Base-by-base conservation (phyloP, 2,888 invertebrate species). In the Tinea semifulvella region DNA sequence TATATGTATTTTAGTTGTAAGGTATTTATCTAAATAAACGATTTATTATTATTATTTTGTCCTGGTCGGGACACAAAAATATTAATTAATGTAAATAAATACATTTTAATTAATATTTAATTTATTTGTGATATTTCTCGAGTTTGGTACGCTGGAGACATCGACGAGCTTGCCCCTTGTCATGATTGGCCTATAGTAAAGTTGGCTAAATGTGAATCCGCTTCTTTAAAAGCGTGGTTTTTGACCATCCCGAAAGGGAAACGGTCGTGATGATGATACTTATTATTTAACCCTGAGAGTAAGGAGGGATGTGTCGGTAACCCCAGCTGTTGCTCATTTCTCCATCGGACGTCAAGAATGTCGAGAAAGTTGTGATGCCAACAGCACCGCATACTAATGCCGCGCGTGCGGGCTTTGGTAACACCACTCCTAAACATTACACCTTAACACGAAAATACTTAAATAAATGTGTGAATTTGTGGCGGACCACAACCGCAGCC, bases 341-440 rank as follows among this genome's bases (percentile, higher is more conserved):
- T 73, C 76, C 68, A 61, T 59, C 58, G 60, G 63, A 60, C 64
- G 64, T 62, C 64, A 76, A 73, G 80, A 79, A 80, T 80, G 79
- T 74, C 70, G 77, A 71, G 80, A 80, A 80, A 80, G 80, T 80
- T 70, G 71, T 74, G 72, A 71, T 73, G 70, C 68, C 66, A n/a
- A n/a, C n/a, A 60, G 58, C 64, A 65, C 61, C 69, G 79, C 80
- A 80, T 80, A 79, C 77, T 80, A 79, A 79, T 79, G 56, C 65
- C 55, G 56, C 52, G 53, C 47, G 36, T 3, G 39, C 36, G 16
- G 22, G 36, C 31, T 14, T 31, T 14, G n/a, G 11, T 14, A 7
- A 31, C 31, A 31, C 31, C 31, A 31, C 31, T 31, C 31, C 31
- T 31, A 13, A 22, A 13, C 31, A n/a, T n/a, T n/a, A n/a, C n/a